Evolutionary conservation across 2,113 vertebrate genomes (phyloP).

Genomic region (Ageneiosus marmoratus): DNA sequence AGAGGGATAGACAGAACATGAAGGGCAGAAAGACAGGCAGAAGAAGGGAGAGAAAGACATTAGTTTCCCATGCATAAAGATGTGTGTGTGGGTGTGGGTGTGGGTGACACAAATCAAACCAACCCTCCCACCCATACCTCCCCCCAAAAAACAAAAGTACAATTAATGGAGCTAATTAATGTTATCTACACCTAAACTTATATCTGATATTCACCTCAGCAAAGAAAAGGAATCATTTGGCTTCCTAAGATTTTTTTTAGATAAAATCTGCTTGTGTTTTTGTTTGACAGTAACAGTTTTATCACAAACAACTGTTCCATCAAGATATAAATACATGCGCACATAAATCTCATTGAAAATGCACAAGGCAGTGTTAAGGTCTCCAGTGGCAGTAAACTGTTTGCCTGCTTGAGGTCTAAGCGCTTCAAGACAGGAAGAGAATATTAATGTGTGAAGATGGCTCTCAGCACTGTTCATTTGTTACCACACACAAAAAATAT

Average conservation of each 20-base stretch:
- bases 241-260: not conserved
- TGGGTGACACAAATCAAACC: no score
- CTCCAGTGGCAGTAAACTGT: conserved; percentile 34
- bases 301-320: no score
- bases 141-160: no score
- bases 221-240: not conserved
- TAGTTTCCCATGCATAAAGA: conserved; percentile 23
- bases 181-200: no score
- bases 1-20: not conserved
- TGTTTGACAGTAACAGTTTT: not conserved
- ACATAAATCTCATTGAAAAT: conserved; percentile 20
- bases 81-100: no score
- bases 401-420: conserved; percentile 64
- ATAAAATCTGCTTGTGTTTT: not conserved
- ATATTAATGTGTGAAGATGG: conserved; percentile 64
- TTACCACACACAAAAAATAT: not conserved
- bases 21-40: not conserved
- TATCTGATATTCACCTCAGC: not conserved
- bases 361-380: conserved; percentile 24
- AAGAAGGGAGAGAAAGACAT: not conserved
- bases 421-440: conserved; percentile 42
- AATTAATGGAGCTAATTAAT: no score
- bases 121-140: no score
- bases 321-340: not conserved
- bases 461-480: conserved; percentile 4